Evolutionary conservation across 2,113 vertebrate species (phyloP), one percentile per base, ranked within the genome.

Genomic region (Seriola quinqueradiata): DNA sequence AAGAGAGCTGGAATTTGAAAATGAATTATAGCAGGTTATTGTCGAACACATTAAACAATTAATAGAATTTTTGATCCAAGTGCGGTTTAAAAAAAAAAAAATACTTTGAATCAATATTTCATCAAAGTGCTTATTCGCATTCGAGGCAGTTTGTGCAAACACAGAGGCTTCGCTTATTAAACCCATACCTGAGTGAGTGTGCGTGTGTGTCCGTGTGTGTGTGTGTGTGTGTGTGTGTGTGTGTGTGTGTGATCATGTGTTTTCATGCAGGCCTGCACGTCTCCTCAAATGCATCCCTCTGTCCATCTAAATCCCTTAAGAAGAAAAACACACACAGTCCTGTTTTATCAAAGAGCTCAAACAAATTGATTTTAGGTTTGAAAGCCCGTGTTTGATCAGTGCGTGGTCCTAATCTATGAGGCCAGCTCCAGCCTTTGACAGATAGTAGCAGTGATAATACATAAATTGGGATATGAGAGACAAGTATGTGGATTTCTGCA

Each of bases 281-380:
- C 64, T 83, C 52, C 52, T 81, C 73, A 55, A 60, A 64, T 12
- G 63, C 77, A 67, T 77, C 65, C 34, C 54, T 11, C 13, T 48
- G 48, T 73, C 66, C 66, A 13, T 83, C 57, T 52, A 71, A 89
- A 82, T 75, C 79, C 78, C 75, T 61, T 50, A 79, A 84, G 68
- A 77, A 61, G 40, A 87, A 75, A 75, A 70, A 83, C 69, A 87
- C 80, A 81, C 71, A 79, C 71, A 59, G 52, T 40, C 55, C 57
- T n/a, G 54, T 85, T 82, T 73, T 72, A 82, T 86, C 83, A 80
- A 68, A 87, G 64, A 46, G 74, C 81, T 81, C 77, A 85, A 83
- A 87, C 83, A 77, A 83, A 92, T 92, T 38, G 83, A 92, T 88
- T 89, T 90, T 71, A 68, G 46, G 63, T 86, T 86, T 65, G 70